Base-by-base conservation (phyloP, 35 echinoderm and acorn worm species). In the Anneissia japonica region DNA sequence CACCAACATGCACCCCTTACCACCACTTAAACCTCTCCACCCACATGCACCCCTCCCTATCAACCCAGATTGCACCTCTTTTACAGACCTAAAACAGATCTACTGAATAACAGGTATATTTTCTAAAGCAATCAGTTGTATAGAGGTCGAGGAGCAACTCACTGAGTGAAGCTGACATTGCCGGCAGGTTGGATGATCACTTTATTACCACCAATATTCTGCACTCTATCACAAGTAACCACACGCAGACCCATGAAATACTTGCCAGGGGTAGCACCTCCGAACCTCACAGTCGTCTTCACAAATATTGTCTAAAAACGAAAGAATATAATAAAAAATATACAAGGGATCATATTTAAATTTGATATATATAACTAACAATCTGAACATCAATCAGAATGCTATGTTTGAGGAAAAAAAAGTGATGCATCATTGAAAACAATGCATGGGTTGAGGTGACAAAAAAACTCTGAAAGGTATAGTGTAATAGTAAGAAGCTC, bases 241-340 rank as follows among this genome's bases (percentile, higher is more conserved):
- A 93, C 89, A 30, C 95, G 85, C 32, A 97, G 40, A 30, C 95
- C 90, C 88, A 97, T 90, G 23, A 93, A 28, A 38, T 84, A 89
- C 82, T 97, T 97, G 37, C 95, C 95, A 34, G 91, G 95, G 0
- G 95, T 97, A 46, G 95, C 95, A 36, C 95, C 95, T 45, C 91
- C 95, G 17, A 97, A 72, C n/a, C 91, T 83, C 46, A 97, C 38
- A 37, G 81, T 75, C n/a, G 74, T 84, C 23, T 78, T 81, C 14
- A 97, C 79, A 51, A 97, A 97, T 55, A 97, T 80, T 30, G 95
- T 97, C 95, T 97, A 64, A 5, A 37, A 81, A 75, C 30, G 30
- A 28, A n/a, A 72, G 13, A 75, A 36, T 30, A 21, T 31, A 37
- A 87, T 19, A 31, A 43, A 40, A 35, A n/a, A 88, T 30, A 39